phyloP scores from a whole-genome alignment of 1,140 invertebrate genomes.

The Drosophila prosaltans region DNA sequence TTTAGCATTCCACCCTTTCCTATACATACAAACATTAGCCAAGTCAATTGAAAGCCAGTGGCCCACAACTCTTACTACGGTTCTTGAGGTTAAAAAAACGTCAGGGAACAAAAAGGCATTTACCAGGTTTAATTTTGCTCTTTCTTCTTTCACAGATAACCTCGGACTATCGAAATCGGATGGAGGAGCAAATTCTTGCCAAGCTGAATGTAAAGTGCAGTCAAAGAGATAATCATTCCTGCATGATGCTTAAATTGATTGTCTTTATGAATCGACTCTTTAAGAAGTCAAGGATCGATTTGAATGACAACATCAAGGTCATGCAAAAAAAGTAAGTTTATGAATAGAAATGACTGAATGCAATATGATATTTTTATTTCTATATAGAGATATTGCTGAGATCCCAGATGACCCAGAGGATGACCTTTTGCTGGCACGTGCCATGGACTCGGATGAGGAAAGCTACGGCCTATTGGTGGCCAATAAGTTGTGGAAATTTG shows the following conservation, averaged over 20 bases:
- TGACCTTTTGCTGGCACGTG: slow-evolving; percentile 78
- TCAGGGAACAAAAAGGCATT: neutral
- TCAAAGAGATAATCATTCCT: slow-evolving; percentile 89
- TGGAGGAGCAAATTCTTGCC: slow-evolving; percentile 88
- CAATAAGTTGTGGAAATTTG: slow-evolving; percentile 89
- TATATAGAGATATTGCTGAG: slow-evolving; percentile 64
- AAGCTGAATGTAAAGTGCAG: slow-evolving; percentile 90
- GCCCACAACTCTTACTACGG: neutral
- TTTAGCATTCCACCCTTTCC: neutral
- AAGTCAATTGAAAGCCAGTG: neutral
- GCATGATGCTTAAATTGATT: slow-evolving; percentile 90
- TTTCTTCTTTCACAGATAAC: slow-evolving; percentile 54
- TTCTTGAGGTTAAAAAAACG: neutral
- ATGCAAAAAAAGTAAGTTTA: slow-evolving; percentile 86
- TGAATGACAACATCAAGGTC: slow-evolving; percentile 90
- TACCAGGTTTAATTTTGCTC: neutral
- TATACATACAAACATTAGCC: neutral
- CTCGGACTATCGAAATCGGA: slow-evolving; percentile 68
- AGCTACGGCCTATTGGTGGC: slow-evolving; percentile 88
- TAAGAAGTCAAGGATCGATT: slow-evolving; percentile 90
- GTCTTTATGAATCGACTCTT: slow-evolving; percentile 91
- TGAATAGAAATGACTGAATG: neutral
- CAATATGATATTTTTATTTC: neutral
- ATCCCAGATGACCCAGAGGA: slow-evolving; percentile 76
- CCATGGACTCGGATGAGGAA: slow-evolving; percentile 86